Evolutionary conservation across 2,797 vertebrate species (phyloP).

Genomic region (Platalea minor): DNA sequence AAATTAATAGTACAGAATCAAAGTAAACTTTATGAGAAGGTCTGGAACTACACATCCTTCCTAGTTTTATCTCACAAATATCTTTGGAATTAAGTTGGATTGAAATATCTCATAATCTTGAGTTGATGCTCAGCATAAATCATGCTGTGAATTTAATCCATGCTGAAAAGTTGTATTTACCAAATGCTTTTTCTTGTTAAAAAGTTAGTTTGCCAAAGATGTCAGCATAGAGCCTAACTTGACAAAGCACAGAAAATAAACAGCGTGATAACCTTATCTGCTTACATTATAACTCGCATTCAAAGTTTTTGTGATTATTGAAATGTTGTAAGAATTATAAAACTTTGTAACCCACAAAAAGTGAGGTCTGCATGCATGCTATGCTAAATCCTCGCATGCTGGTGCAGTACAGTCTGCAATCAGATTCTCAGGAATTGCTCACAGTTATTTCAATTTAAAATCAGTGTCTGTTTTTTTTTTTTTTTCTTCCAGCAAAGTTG

Average conservation of each 20-base stretch:
- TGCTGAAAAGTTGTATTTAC: background rate
- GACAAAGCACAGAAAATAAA: background rate
- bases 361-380: background rate
- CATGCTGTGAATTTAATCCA: background rate
- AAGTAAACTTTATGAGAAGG: background rate
- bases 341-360: background rate
- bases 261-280: background rate
- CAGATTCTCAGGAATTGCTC: background rate
- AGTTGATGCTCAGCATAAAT: background rate
- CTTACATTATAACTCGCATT: background rate
- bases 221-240: background rate
- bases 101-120: background rate
- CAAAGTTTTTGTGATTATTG: background rate
- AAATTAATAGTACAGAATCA: background rate
- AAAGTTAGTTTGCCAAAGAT: background rate
- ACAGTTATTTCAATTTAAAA: background rate
- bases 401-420: background rate
- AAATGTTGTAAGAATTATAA: background rate
- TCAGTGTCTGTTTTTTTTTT: background rate
- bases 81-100: background rate
- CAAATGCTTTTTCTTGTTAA: background rate
- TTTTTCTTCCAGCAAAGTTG: background rate
- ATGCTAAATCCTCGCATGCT: background rate
- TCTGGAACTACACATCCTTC: background rate
- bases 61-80: background rate